A percentile compares a stretch with the other conserved stretches of the same genome.
Evolutionary conservation across 2,888 invertebrate genomes (phyloP).

Genomic region (Notodonta ziczac): DNA sequence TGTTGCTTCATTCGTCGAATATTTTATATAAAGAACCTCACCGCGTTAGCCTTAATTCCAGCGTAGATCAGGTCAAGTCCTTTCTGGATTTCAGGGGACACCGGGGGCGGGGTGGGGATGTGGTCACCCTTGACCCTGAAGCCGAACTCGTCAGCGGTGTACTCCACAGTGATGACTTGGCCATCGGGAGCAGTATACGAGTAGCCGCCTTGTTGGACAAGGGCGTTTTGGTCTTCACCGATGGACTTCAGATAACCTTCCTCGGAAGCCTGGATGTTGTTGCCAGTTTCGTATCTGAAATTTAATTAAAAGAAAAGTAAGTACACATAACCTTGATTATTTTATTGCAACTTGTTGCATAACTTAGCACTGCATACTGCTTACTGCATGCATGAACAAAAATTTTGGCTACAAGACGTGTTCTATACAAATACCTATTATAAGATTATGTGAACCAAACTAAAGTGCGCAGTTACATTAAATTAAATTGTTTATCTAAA

Average conservation of each 20-base stretch:
- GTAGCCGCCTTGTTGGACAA: conserved; percentile 92
- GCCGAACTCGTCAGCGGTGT: conserved; percentile 92
- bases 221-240: conserved; percentile 87
- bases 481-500: too few relatives aligned
- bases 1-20: too few relatives aligned
- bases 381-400: neutral
- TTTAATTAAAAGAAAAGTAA: neutral
- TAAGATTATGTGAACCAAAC: neutral
- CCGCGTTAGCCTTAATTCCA: conserved; percentile 87
- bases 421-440: neutral
- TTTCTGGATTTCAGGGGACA: conserved; percentile 93
- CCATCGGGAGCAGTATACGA: conserved; percentile 92
- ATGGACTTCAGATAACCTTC: conserved; percentile 89
- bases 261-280: conserved; percentile 91
- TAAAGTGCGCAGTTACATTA: too few relatives aligned
- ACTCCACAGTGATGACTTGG: conserved; percentile 89
- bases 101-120: conserved; percentile 93
- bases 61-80: conserved; percentile 94
- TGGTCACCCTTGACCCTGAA: conserved; percentile 93
- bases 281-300: conserved; percentile 92
- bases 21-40: conserved; percentile 36
- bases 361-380: neutral
- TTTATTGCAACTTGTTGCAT: neutral
- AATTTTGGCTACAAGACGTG: neutral
- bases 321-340: neutral